Base-by-base conservation (phyloP, 1,140 invertebrate species). In the Himalopsyche phryganea region DNA sequence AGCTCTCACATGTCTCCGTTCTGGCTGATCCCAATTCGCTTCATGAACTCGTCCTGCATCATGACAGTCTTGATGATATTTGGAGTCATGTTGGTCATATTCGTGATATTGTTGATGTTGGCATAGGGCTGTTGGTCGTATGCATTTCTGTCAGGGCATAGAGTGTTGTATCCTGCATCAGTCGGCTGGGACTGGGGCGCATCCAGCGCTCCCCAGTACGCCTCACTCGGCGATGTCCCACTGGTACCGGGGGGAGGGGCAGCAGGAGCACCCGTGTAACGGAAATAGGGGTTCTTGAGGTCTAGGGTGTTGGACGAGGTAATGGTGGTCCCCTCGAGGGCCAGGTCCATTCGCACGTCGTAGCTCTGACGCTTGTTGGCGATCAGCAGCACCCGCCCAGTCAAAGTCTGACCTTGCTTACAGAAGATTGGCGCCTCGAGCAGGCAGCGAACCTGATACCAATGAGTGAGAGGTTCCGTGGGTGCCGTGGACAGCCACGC, bases 361-460 rank as follows among this genome's bases (percentile, higher is more conserved):
- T 99, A 98, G 66, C 95, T 98, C 83, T 98, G 96, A 83, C 95
- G 86, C 77, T 94, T 92, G 76, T 99, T 99, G 11, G 96, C 94
- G 65, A 90, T 80, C 60, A 99, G 81, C 47, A 92, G 75, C 14
- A 98, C 92, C 68, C 86, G 84, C 6, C 96, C 97, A 10, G 87
- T 90, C 19, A 98, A 74, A 3, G 89, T 81, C 74, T 99, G 94
- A 1, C 96, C 96, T 73, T 92, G 91, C 79, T 96, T 96, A 28
- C 92, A 92, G 69, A 98, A 90, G 23, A 99, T 83, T 4, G 97
- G 97, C 60, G 88, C 90, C 69, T 96, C 91, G 20, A 99, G 71
- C 23, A 99, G 80, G 75, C 96, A 99, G 40, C 97, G 83, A 7
- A 99, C 96, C 84, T 99, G 96, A 77, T 99, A 99, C 97, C 97